phyloP scores from a whole-genome alignment of 2,888 invertebrate species.

The Agonopterix heracliana region DNA sequence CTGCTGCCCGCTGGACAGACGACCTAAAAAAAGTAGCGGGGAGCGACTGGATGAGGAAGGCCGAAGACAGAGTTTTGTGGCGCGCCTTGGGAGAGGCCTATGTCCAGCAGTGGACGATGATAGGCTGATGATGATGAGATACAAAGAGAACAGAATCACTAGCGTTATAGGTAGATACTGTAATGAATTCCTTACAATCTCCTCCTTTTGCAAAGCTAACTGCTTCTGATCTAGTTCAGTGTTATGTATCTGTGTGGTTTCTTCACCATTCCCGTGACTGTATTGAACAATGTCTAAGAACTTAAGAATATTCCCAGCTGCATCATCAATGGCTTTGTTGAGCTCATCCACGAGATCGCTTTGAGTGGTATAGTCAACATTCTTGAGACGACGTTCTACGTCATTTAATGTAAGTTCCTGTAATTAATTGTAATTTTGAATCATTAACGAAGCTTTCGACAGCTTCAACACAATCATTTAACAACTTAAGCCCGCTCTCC shows the following conservation, averaged over 20 bases:
- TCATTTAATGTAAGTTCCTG: slow-evolving; percentile 31
- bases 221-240: slow-evolving; percentile 52
- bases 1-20: no score
- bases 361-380: slow-evolving; percentile 22
- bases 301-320: slow-evolving; percentile 33
- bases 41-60: no score
- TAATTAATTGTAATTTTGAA: slow-evolving; percentile 3
- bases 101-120: no score
- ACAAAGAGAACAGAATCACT: no score
- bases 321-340: slow-evolving; percentile 31
- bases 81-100: no score
- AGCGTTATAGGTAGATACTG: no score
- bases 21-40: no score
- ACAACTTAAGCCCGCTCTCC: neutral
- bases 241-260: slow-evolving; percentile 19
- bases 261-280: slow-evolving; percentile 16
- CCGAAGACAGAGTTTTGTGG: no score
- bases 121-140: no score
- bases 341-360: slow-evolving; percentile 33
- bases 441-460: neutral
- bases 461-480: neutral
- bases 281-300: slow-evolving; percentile 38
- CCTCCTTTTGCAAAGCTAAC: slow-evolving; percentile 42
- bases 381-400: slow-evolving; percentile 33
- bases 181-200: slow-evolving; percentile 31